Base-by-base conservation (phyloP, 2,888 invertebrate genomes). In the Sarcophaga rosellei region DNA sequence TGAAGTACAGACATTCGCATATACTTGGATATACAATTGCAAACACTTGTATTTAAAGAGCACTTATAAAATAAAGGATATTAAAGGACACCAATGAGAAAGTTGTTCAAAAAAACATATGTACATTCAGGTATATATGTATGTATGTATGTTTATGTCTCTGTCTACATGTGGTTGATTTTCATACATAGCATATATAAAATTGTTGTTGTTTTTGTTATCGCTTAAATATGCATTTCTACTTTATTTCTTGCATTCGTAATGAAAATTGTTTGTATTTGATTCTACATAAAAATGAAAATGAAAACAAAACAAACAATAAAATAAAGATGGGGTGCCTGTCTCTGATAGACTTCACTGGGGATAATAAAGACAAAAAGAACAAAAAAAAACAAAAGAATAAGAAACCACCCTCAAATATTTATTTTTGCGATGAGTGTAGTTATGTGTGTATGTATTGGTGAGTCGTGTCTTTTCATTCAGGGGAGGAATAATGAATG, bases 1-100 rank as follows among this genome's bases (percentile, higher is more conserved):
- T 53, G 17, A 25, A 44, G 11, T 5, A 25, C 47, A 53, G 21
- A 75, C 44, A 35, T 45, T 44, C 66, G 8, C 12, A 53, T 62
- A 35, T 61, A 45, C 25, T 35, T 81, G 62, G 17, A 3, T 53
- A 35, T 75, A 75, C 53, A 73, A 35, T 57, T 23, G 66, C 65
- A 77, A 62, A 69, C 69, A 70, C 70, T 70, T 70, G 78, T 79
- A 21, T 82, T 63, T 73, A 53, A 59, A 81, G 75, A 74, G 65
- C 74, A 76, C 81, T 84, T 73, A 53, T 53, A 82, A 68, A 45
- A 79, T 61, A 80, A 88, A 86, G 85, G 76, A 88, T 87, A 88
- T 87, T 81, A 88, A 88, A 84, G 84, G 82, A 82, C 87, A 83
- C 74, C 73, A 83, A 85, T 57, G 66, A 72, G 57, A 68, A 73